Evolutionary conservation across 2,797 vertebrate species (phyloP).

Genomic region (Nothura maculosa): DNA sequence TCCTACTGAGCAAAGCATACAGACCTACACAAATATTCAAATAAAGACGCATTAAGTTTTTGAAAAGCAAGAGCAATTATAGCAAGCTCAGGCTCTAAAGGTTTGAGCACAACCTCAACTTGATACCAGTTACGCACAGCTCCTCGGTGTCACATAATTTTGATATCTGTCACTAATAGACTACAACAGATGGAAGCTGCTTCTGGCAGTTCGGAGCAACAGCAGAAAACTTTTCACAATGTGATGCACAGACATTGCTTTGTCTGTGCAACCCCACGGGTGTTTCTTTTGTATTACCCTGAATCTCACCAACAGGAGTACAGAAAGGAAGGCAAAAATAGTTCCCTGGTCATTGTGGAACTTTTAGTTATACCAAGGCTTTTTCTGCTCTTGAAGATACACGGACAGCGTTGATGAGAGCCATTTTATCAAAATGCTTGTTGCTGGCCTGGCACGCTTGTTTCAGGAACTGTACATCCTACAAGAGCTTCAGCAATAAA

Average conservation of each 20-base stretch:
- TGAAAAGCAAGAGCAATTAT: fast-evolving
- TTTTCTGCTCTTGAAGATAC: background rate
- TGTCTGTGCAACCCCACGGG: too few relatives aligned
- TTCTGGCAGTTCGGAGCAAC: background rate
- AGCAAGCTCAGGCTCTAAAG: background rate
- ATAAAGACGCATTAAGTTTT: background rate
- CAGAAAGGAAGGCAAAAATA: background rate
- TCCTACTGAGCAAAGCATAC: conserved; percentile 96
- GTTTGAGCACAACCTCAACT: fast-evolving
- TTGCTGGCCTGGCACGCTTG: background rate
- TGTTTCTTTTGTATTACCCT: background rate
- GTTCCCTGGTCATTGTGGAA: background rate
- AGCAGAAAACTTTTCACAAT: background rate
- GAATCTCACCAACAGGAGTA: background rate
- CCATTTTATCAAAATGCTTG: background rate
- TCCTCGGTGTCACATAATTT: fast-evolving
- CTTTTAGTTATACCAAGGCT: background rate
- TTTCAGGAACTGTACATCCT: fast-evolving
- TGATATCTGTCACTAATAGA: background rate
- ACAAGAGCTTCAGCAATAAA: background rate
- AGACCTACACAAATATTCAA: conserved; percentile 81
- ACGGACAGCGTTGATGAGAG: fast-evolving
- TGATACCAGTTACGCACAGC: fast-evolving
- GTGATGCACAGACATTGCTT: fast-evolving
- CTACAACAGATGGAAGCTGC: fast-evolving